phyloP scores from a whole-genome alignment of 2,113 vertebrate genomes.

The Pardalotus punctatus region DNA sequence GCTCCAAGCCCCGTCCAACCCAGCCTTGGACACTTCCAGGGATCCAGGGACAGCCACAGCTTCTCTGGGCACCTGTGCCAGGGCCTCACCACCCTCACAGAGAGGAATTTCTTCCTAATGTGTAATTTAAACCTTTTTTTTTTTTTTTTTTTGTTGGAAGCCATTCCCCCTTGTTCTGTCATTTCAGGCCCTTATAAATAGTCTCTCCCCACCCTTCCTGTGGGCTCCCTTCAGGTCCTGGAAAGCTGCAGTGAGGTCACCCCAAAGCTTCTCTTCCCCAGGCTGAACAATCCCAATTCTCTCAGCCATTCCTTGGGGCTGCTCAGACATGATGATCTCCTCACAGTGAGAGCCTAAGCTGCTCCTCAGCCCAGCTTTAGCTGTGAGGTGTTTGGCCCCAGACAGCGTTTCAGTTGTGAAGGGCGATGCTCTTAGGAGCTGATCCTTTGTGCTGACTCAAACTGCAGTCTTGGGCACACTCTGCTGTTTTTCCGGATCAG shows the following conservation, averaged over 20 bases:
- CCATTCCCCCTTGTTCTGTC: background rate
- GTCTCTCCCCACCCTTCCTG: background rate
- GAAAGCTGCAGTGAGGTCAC: background rate
- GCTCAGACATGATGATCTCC: background rate
- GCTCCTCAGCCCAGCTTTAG: background rate
- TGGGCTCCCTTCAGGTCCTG: background rate
- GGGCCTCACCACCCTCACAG: accelerated
- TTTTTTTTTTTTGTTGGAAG: background rate
- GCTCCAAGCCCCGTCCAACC: background rate
- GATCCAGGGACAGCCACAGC: background rate
- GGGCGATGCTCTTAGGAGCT: background rate
- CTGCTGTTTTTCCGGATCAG: background rate
- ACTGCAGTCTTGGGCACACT: background rate
- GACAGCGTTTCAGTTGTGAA: background rate
- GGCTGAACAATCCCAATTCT: background rate
- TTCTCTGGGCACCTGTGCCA: background rate
- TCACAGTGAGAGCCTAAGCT: background rate
- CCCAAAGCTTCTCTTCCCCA: background rate
- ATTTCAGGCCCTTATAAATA: background rate
- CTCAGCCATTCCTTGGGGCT: background rate
- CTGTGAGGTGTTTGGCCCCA: background rate
- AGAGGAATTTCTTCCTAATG: background rate
- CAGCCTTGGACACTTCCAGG: background rate
- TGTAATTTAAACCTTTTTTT: no score
- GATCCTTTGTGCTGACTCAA: background rate